phyloP scores from a whole-genome alignment of 2,113 vertebrate genomes.

The Porphyrio hochstetteri region DNA sequence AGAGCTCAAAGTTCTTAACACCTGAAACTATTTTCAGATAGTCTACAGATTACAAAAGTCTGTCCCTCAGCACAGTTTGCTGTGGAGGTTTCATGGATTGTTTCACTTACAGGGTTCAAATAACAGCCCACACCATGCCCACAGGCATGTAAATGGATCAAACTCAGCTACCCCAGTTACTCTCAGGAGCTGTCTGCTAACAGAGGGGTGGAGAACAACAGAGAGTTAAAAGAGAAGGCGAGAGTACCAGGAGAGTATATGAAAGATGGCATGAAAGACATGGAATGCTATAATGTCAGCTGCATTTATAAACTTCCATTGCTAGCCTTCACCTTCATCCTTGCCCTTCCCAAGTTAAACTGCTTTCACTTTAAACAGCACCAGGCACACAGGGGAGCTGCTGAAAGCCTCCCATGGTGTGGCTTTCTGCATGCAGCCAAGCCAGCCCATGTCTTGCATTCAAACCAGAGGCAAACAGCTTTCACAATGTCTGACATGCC shows the following conservation, averaged over 20 bases:
- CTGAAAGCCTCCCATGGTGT: background rate
- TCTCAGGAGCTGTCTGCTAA: background rate
- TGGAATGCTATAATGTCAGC: background rate
- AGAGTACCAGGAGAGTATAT: background rate
- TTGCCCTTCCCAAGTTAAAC: background rate
- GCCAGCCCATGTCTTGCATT: background rate
- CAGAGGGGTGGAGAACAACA: background rate
- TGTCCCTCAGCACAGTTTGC: background rate
- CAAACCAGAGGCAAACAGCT: background rate
- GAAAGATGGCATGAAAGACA: constrained; percentile 16
- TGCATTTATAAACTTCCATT: constrained; percentile 25
- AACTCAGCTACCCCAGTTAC: background rate
- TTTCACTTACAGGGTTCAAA: background rate
- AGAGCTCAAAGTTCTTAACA: background rate
- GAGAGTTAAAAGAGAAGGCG: background rate
- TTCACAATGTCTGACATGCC: background rate
- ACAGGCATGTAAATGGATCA: background rate
- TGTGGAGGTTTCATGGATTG: background rate
- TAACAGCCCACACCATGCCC: background rate
- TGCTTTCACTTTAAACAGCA: background rate
- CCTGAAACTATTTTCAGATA: background rate
- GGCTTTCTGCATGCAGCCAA: background rate
- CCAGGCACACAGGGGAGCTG: background rate
- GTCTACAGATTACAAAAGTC: background rate
- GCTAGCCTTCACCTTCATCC: constrained; percentile 9